Evolutionary conservation across 2,113 vertebrate genomes (phyloP), one percentile per base, ranked within the genome.

Genomic region (Oreamnos americanus): DNA sequence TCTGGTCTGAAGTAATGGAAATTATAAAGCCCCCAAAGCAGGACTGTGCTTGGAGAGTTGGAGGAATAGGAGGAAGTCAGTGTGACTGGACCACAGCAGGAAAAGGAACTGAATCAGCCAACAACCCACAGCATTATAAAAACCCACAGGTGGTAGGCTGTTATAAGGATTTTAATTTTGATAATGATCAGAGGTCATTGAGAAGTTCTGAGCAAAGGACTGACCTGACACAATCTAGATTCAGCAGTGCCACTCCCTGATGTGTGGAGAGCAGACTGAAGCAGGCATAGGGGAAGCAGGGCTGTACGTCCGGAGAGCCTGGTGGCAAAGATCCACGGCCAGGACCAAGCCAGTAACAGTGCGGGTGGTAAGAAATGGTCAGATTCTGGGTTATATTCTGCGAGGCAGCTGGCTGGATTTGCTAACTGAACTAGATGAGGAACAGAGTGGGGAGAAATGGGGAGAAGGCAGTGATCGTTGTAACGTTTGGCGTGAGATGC

Each of bases 301-400:
- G 13, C 23, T 1, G 1, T 1, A 5, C 7, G 2, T 28, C 5
- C 9, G 3, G 30, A 23, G 26, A 15, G 4, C 7, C 21, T 67
- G 25, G 16, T 23, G 23, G 88, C 28, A 62, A 57, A 53, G 23
- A 25, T 2, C 4, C 14, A 58, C 26, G 57, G 33, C 71, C 17
- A 21, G 58, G 86, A 74, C 39, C 45, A 76, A 64, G 30, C 19
- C 64, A 60, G 36, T 10, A 58, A 45, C 2, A 2, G 45, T 30
- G 36, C 39, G 39, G 7, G 3, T 81, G 33, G 19, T 30, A 5
- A 87, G 28, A 95, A 81, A 60, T 7, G 7, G 13, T 30, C 89
- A 89, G 53, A 67, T 16, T 39, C 64, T 17, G 14, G 15, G 19
- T 82, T 87, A 7, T 16, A 2, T 45, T 82, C 71, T 87, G 47